These are phyloP conservation scores for Muraenolepis orangiensis DNA, from an alignment of 2,797 vertebrate species.

Conservation along the genomic window DNA sequence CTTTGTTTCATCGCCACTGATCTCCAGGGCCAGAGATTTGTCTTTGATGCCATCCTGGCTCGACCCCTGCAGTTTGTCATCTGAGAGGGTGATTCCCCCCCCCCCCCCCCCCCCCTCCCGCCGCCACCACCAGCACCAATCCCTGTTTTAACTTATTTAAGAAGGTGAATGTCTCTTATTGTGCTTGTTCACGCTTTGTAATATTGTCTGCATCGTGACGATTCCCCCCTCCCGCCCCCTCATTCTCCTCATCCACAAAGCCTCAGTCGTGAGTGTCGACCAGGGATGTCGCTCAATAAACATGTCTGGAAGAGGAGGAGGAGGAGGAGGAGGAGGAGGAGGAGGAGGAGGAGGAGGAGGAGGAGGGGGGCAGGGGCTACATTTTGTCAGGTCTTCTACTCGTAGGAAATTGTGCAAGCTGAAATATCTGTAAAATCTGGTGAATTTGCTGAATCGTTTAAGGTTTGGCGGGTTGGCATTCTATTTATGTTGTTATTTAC, in stretches of 20 bases:
- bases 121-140: not conserved
- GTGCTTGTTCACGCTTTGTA: no score
- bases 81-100: slow-evolving; percentile 33
- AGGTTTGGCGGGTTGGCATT: not conserved
- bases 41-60: slow-evolving; percentile 60
- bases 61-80: slow-evolving; percentile 55
- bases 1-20: slow-evolving; percentile 29
- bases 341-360: no score
- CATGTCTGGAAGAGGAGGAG: not conserved
- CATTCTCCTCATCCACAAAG: no score
- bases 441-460: not conserved
- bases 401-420: no score
- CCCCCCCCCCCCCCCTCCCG: not conserved
- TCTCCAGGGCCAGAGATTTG: slow-evolving; percentile 45
- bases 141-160: no score
- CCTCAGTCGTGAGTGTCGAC: no score
- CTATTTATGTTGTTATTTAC: not conserved
- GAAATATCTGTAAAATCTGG: not conserved
- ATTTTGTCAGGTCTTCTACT: no score
- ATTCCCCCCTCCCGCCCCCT: no score
- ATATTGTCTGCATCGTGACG: no score
- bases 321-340: no score
- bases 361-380: no score
- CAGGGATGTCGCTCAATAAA: not conserved
- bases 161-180: not conserved